Evolutionary conservation across 2,797 vertebrate species (phyloP).

Genomic region (Echeneis naucrates): DNA sequence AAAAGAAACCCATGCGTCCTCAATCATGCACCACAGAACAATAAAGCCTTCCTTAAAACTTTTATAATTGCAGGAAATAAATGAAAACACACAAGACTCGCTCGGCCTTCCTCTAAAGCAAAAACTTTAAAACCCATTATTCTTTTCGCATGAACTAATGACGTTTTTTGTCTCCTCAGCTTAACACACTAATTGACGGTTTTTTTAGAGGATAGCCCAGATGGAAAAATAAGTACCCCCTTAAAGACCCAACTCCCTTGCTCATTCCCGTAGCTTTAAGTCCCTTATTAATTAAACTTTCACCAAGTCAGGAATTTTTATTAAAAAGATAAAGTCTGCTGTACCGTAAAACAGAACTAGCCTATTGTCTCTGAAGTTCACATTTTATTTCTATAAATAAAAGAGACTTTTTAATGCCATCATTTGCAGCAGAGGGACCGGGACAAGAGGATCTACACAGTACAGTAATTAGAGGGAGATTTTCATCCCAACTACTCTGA

Average conservation of each 20-base stretch:
- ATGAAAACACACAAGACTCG: slow-evolving; percentile 78
- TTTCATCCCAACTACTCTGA: slow-evolving; percentile 69
- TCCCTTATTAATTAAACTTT: slow-evolving; percentile 90
- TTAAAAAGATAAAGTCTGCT: slow-evolving; percentile 86
- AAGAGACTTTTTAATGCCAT: slow-evolving; percentile 80
- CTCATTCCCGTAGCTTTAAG: slow-evolving; percentile 85
- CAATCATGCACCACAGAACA: slow-evolving; percentile 63
- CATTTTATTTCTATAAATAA: slow-evolving; percentile 83
- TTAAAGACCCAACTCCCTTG: slow-evolving; percentile 87
- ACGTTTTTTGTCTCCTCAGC: slow-evolving; percentile 88
- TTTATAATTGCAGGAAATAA: slow-evolving; percentile 77
- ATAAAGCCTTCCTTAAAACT: slow-evolving; percentile 73
- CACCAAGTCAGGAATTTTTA: slow-evolving; percentile 85
- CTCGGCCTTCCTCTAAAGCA: slow-evolving; percentile 79
- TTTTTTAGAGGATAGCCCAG: slow-evolving; percentile 89
- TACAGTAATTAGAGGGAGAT: slow-evolving; percentile 78
- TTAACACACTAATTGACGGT: slow-evolving; percentile 89
- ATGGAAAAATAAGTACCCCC: slow-evolving; percentile 88
- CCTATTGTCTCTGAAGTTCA: slow-evolving; percentile 82
- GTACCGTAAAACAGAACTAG: slow-evolving; percentile 78
- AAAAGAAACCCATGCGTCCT: slow-evolving; percentile 65
- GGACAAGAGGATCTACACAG: slow-evolving; percentile 70
- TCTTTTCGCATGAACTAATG: slow-evolving; percentile 88
- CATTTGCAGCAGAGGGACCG: slow-evolving; percentile 68
- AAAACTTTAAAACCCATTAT: slow-evolving; percentile 88